phyloP scores from a whole-genome alignment of 2,888 invertebrate genomes.

The Orgyia antiqua region DNA sequence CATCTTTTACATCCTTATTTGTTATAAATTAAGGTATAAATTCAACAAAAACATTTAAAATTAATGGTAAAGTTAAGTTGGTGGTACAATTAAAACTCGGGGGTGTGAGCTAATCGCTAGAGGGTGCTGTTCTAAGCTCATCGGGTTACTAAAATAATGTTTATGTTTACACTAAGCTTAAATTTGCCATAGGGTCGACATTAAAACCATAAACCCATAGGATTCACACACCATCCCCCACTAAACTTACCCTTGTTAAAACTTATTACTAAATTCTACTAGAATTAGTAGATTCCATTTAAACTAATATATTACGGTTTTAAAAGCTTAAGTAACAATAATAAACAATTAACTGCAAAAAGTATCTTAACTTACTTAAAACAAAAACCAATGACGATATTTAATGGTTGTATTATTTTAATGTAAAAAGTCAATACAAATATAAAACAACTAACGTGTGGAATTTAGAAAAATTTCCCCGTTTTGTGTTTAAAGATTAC shows the following conservation, averaged over 20 bases:
- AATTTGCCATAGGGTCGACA: slow-evolving; percentile 38
- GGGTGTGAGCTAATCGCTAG: slow-evolving; percentile 56
- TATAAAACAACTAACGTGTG: no score
- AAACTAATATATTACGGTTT: slow-evolving; percentile 3
- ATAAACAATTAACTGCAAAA: no score
- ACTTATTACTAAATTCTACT: no score
- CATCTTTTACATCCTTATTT: slow-evolving; percentile 1
- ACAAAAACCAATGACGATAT: no score
- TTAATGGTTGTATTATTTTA: no score
- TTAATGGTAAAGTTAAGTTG: slow-evolving; percentile 1
- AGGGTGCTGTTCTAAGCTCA: slow-evolving; percentile 65
- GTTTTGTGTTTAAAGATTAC: no score
- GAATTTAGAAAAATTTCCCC: no score
- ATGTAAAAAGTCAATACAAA: no score
- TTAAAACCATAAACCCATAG: slow-evolving; percentile 47
- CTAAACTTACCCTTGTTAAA: slow-evolving; percentile 16
- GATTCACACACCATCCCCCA: slow-evolving; percentile 29
- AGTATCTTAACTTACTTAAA: no score
- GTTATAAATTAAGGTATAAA: no score
- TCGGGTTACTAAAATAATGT: slow-evolving; percentile 76
- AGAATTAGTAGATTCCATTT: no score
- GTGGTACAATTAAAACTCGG: slow-evolving; percentile 20
- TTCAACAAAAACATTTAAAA: neutral
- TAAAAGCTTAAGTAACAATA: no score
- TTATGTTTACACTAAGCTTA: slow-evolving; percentile 66